These are phyloP conservation scores for Poecilia gillii DNA, from an alignment of 2,797 vertebrate genomes.

Conservation along the genomic window DNA sequence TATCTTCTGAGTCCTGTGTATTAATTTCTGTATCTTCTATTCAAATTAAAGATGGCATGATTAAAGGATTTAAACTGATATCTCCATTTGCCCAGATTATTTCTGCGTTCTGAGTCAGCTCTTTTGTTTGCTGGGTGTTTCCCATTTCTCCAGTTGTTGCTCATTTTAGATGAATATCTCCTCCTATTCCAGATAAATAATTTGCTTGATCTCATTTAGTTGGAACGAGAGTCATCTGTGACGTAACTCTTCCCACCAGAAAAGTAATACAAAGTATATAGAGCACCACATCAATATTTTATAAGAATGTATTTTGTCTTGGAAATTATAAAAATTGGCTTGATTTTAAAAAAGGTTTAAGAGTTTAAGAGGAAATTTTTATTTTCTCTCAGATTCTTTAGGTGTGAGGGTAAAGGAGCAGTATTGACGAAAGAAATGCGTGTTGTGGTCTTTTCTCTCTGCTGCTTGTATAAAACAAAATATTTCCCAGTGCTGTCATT, in stretches of 20 bases:
- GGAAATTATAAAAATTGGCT: conserved; percentile 64
- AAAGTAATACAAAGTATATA: conserved; percentile 61
- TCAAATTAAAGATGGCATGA: conserved; percentile 63
- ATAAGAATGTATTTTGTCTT: conserved; percentile 86
- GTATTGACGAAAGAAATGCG: conserved; percentile 74
- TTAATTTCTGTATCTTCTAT: conserved; percentile 46
- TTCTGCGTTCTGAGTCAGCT: conserved; percentile 19
- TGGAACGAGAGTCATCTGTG: conserved; percentile 70
- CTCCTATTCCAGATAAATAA: conserved; percentile 30
- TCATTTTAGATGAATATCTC: conserved; percentile 68
- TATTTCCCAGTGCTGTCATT: conserved; percentile 78
- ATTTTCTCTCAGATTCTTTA: conserved; percentile 58
- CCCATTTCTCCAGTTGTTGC: conserved; percentile 44
- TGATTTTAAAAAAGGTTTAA: conserved; percentile 52
- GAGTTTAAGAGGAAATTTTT: conserved; percentile 35
- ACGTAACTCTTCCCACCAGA: conserved; percentile 75
- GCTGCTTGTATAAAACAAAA: conserved; percentile 62
- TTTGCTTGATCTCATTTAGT: conserved; percentile 54
- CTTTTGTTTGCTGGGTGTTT: conserved; percentile 36
- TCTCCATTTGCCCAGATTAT: conserved; percentile 22
- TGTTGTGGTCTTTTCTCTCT: conserved; percentile 73
- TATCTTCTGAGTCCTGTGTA: conserved; percentile 33
- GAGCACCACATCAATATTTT: conserved; percentile 75
- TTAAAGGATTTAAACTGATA: conserved; percentile 36
- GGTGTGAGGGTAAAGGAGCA: conserved; percentile 60